Conservation (phyloP, 1,140 invertebrate species). For the Sipha flava region DNA sequence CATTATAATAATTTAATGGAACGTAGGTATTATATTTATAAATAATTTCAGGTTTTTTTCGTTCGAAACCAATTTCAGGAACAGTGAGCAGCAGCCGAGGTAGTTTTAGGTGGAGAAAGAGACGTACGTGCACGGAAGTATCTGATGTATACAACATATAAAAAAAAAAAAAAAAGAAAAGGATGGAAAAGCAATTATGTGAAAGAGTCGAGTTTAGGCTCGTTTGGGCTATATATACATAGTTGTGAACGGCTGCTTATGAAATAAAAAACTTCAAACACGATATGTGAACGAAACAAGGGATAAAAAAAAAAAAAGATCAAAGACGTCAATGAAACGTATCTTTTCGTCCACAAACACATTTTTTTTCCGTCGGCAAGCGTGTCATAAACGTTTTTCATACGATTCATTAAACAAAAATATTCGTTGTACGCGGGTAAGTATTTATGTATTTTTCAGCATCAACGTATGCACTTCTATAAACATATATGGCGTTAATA, state of each 20-base stretch:
- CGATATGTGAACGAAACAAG: neutral
- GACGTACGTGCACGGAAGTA: neutral
- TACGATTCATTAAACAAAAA: neutral
- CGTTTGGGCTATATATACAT: neutral
- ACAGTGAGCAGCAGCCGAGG: neutral
- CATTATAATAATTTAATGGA: too few relatives aligned
- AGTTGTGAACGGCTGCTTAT: neutral
- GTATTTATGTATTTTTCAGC: too few relatives aligned
- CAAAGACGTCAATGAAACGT: constrained; percentile 13
- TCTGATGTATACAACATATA: neutral
- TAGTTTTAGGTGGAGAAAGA: neutral
- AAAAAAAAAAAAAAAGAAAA: neutral
- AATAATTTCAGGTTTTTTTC: too few relatives aligned
- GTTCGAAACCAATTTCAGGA: neutral
- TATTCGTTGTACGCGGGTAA: neutral
- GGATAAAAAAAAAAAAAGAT: neutral
- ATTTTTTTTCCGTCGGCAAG: neutral
- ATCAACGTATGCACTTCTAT: too few relatives aligned
- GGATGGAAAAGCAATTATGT: neutral
- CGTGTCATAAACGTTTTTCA: neutral
- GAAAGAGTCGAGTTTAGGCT: neutral
- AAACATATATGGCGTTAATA: too few relatives aligned
- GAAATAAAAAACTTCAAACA: neutral
- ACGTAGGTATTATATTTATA: too few relatives aligned
- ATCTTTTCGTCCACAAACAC: neutral